Base-by-base conservation (phyloP, 2,113 vertebrate species). In the Oncorhynchus tshawytscha region DNA sequence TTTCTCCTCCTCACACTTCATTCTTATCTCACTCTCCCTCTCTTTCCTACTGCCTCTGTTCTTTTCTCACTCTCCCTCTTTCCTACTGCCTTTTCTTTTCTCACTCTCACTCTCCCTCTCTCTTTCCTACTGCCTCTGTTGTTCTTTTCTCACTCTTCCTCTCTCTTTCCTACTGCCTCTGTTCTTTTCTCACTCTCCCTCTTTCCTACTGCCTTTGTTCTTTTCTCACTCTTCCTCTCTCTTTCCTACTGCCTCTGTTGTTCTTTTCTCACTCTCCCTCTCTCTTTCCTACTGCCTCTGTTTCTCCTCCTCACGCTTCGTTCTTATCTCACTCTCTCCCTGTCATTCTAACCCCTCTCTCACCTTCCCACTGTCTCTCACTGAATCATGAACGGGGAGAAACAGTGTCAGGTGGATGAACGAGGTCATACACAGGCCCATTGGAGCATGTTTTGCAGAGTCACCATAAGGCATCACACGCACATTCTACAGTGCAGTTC, bases 321-420 rank as follows among this genome's bases (percentile, higher is more conserved):
- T 73, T 67, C 29, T 3, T 78, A 39, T 57, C 60, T 20, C 8
- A 27, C 13, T 66, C 22, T 31, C 54, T 57, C 54, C 3, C 69
- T 75, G 70, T 78, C 31, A 25, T 31, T 24, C 27, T 77, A 48
- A 39, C 39, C 29, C 70, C 62, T 6, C 27, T 34, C 3, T 24
- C 29, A 7, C 9, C 34, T 24, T 49, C 24, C 74, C 66, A 54
- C 57, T 75, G 27, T 59, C 67, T 72, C 67, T 64, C 65, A 60
- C 68, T 85, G 80, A 86, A 84, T 86, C 81, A 79, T 62, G 73
- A 71, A 70, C 77, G 73, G 71, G 45, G 73, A 74, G 82, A 6
- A 70, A 85, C 78, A 74, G 77, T 86, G 86, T 89, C 88, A 84
- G 66, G 72, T 83, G 84, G 86, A 91, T 81, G 83, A 88, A 88